Conservation (phyloP, 2,797 vertebrate species). For the Gymnothorax javanicus region DNA sequence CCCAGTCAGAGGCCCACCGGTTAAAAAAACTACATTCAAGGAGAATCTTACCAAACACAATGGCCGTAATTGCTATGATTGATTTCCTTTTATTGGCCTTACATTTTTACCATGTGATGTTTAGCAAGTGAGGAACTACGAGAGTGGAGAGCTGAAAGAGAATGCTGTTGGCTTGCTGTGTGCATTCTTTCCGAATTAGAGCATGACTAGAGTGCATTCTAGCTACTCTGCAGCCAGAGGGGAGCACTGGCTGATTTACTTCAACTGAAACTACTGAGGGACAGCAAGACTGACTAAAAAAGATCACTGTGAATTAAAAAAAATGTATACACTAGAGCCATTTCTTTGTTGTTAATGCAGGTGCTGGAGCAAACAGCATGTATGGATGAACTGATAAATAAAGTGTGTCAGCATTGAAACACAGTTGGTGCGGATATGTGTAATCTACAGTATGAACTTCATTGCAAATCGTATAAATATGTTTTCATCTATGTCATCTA, state of each 20-base stretch:
- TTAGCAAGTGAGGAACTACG: background rate
- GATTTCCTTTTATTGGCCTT: background rate
- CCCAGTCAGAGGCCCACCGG: background rate
- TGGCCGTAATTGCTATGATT: background rate
- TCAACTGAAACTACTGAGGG: background rate
- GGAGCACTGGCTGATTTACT: background rate
- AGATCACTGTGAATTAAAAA: background rate
- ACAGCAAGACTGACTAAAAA: background rate
- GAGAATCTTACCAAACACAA: background rate
- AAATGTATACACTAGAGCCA: background rate
- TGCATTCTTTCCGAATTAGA: constrained; percentile 50
- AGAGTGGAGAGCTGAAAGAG: constrained; percentile 5
- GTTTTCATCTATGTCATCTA: background rate
- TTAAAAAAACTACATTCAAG: background rate
- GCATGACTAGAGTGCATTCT: background rate
- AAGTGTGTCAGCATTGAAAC: background rate
- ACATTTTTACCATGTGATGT: background rate
- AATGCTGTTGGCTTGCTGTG: constrained; percentile 36
- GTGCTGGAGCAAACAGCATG: background rate
- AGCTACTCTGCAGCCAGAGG: background rate
- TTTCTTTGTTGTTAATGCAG: background rate
- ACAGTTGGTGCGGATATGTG: background rate
- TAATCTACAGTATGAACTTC: background rate
- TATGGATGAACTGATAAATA: background rate
- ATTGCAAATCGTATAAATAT: background rate